Evolutionary conservation across 2,888 invertebrate genomes (phyloP), one percentile per base, ranked within the genome.

Genomic region (Cheilosia scutellata): DNA sequence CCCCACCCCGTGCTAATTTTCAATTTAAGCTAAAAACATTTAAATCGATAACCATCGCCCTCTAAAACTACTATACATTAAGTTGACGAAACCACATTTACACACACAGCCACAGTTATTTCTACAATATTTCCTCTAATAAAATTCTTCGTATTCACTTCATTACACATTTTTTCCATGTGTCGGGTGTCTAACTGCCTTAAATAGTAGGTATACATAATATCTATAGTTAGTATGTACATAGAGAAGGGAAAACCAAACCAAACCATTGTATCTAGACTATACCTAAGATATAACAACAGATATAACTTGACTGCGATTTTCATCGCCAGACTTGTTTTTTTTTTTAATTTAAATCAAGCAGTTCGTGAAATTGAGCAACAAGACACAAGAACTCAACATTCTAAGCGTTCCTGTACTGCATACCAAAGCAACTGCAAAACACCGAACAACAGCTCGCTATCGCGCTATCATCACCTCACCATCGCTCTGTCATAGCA

Each of bases 11-110:
- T 11, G 37, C 11, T 11, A 37, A 37, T 37, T 37, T 49, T 65
- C 29, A 16, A 55, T 63, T 82, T 27, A 16, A 70, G 49, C 33
- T 51, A 16, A 33, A 60, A 53, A 63, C 51, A 44, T 71, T 60
- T 5, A 70, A 76, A 82, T 76, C 76, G 68, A 82, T 76, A 75
- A 65, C 63, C 4, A 33, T 44, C 68, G 25, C 51, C 51, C 76
- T 27, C 68, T 3, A 51, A 37, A 37, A 60, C 37, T 74, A 27
- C 62, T 57, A n/a, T n/a, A 25, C 42, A 66, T 58, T 51, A 37
- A 62, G 37, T 75, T 53, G 37, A 62, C 62, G 33, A 40, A 27
- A 20, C 2, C 13, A 63, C 31, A 49, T 47, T 27, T 25, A 20
- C 7, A 49, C 47, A 33, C 33, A 51, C 33, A 16, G 2, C 13